Evolutionary conservation across 2,113 vertebrate genomes (phyloP).

Genomic region (Eonycteris spelaea): DNA sequence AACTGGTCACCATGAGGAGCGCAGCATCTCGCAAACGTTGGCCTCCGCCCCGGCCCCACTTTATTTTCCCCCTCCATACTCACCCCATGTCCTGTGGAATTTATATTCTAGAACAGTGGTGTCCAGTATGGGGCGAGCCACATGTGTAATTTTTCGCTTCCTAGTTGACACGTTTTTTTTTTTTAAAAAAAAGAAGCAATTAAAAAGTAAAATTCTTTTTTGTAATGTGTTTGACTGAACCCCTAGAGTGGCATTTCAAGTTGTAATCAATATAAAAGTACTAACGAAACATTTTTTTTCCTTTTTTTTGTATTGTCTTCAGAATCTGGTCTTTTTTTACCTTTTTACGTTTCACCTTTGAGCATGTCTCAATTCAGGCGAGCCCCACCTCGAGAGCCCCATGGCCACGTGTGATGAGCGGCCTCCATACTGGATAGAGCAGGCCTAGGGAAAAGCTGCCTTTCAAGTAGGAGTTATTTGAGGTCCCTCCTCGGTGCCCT

Average conservation of each 20-base stretch:
- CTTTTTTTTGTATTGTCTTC: neutral
- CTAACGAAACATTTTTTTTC: neutral
- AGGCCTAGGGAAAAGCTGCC: neutral
- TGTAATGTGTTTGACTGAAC: neutral
- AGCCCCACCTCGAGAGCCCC: neutral
- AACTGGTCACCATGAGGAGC: rapidly evolving
- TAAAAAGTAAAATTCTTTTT: neutral
- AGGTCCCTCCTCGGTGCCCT: neutral
- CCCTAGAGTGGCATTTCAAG: neutral
- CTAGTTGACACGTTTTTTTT: neutral
- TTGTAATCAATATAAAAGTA: neutral
- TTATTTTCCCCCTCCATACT: neutral
- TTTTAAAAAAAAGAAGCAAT: neutral
- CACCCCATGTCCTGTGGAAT: neutral
- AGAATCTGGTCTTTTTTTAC: neutral
- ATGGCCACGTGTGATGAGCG: rapidly evolving
- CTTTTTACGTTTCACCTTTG: neutral
- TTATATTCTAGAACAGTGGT: neutral
- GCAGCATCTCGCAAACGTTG: too few relatives aligned
- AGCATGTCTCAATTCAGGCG: neutral
- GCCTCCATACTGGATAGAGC: rapidly evolving
- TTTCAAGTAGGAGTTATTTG: neutral
- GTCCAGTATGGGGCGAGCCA: neutral
- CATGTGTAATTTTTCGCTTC: neutral
- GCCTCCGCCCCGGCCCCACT: rapidly evolving